Base-by-base conservation (phyloP, 2,113 vertebrate species). In the Ariopsis seemanni region DNA sequence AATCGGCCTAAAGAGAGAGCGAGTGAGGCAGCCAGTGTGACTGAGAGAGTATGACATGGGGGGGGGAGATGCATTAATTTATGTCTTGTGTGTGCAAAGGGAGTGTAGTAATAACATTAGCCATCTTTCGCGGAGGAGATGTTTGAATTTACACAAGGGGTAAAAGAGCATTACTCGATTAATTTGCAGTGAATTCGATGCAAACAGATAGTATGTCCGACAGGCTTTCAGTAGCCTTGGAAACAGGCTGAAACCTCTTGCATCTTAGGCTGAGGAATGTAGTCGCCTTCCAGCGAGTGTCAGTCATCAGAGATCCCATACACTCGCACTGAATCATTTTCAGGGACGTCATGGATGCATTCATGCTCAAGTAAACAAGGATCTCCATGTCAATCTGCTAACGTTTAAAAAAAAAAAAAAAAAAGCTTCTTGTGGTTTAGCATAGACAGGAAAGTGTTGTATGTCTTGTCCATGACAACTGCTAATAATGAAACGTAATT, bases 171-270 rank as follows among this genome's bases (percentile, higher is more conserved):
- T 85, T 90, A 74, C 89, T 90, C 77, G 57, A 84, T 84, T 82
- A 93, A 94, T 94, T 90, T 93, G 93, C 91, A 91, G 91, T 93
- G 93, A 95, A 94, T 92, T 90, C 93, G 93, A 93, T 95, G 92
- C 91, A 91, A 95, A 94, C 94, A 89, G 94, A 93, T 92, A 92
- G 90, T 94, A 93, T 95, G 95, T 95, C 93, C 95, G 94, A 93
- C 94, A 0, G 92, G 92, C 94, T 95, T 91, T 92, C 48, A 88
- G 96, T 97, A 95, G 95, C 95, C 95, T 94, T 95, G 96, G 96
- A 92, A 95, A 97, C 95, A 0, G 88, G 88, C 92, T 93, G 89
- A 92, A 92, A 93, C 90, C 93, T 90, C 92, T 91, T 92, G 78
- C 84, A 81, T 77, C 91, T 93, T 89, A 91, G 81, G 83, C 12